Evolutionary conservation across 2,888 invertebrate species (phyloP).

Genomic region (Lampropteryx suffumata): DNA sequence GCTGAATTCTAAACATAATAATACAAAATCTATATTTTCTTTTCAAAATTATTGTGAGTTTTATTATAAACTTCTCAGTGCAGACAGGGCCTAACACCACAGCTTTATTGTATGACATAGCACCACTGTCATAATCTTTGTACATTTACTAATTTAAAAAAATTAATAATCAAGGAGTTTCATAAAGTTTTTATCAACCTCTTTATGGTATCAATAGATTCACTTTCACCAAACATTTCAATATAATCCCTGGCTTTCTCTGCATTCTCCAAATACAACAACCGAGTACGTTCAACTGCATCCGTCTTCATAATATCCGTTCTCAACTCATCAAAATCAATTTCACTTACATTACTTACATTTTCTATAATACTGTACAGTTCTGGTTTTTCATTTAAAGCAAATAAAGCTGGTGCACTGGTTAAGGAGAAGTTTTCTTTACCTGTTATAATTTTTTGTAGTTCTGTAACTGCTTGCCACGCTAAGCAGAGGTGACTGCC

Average conservation of each 20-base stretch:
- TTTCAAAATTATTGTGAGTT: too few relatives aligned
- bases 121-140: too few relatives aligned
- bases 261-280: slow-evolving; percentile 59
- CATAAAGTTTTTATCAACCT: slow-evolving; percentile 64
- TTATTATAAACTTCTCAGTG: too few relatives aligned
- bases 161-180: not conserved
- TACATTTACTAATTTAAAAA: too few relatives aligned
- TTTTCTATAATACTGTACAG: slow-evolving; percentile 83
- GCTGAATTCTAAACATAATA: too few relatives aligned
- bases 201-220: slow-evolving; percentile 65
- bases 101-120: too few relatives aligned
- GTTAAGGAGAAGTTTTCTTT: slow-evolving; percentile 85
- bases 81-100: too few relatives aligned
- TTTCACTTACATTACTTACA: slow-evolving; percentile 81
- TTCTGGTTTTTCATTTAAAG: slow-evolving; percentile 87
- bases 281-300: slow-evolving; percentile 61
- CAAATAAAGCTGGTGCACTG: slow-evolving; percentile 92
- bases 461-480: slow-evolving; percentile 86
- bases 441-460: slow-evolving; percentile 77
- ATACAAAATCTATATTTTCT: too few relatives aligned
- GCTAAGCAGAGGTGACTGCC: slow-evolving; percentile 91
- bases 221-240: slow-evolving; percentile 63
- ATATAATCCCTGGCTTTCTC: slow-evolving; percentile 58
- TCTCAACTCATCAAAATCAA: slow-evolving; percentile 83
- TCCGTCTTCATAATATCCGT: slow-evolving; percentile 60